phyloP scores from a whole-genome alignment of 2,113 vertebrate genomes.

The Apteryx owenii region DNA sequence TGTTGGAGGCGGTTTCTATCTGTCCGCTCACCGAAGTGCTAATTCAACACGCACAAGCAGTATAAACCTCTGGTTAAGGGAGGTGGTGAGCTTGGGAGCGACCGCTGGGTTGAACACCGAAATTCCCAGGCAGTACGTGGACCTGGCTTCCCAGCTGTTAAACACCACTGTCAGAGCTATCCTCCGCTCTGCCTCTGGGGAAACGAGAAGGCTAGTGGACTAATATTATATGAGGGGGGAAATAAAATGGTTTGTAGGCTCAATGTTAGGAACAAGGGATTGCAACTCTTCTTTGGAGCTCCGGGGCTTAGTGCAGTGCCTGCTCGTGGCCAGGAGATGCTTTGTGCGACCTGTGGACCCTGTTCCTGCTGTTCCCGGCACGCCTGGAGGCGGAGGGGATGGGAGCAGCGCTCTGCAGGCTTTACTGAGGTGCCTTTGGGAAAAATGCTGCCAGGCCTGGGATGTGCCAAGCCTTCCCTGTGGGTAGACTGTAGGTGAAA shows the following conservation, averaged over 20 bases:
- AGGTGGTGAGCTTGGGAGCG: background rate
- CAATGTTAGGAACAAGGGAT: background rate
- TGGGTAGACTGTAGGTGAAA: conserved; percentile 51
- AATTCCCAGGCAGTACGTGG: background rate
- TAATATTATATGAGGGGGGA: background rate
- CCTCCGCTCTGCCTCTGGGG: background rate
- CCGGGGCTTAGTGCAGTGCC: background rate
- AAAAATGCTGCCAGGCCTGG: background rate
- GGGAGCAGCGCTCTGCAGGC: background rate
- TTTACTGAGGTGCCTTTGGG: background rate
- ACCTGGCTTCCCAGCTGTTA: background rate
- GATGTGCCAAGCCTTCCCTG: conserved; percentile 5
- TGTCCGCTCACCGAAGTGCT: too few species aligned
- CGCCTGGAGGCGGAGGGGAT: background rate
- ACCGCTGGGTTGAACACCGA: background rate
- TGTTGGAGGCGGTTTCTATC: too few species aligned
- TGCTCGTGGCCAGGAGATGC: background rate
- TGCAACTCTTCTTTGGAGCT: background rate
- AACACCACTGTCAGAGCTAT: background rate
- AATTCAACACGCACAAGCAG: accelerated
- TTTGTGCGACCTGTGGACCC: background rate
- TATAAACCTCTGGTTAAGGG: background rate
- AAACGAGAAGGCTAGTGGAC: background rate
- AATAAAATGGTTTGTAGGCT: background rate
- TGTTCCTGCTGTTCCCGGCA: background rate